Evolutionary conservation across 2,888 invertebrate genomes (phyloP).

Genomic region (Ferrisia virgata): DNA sequence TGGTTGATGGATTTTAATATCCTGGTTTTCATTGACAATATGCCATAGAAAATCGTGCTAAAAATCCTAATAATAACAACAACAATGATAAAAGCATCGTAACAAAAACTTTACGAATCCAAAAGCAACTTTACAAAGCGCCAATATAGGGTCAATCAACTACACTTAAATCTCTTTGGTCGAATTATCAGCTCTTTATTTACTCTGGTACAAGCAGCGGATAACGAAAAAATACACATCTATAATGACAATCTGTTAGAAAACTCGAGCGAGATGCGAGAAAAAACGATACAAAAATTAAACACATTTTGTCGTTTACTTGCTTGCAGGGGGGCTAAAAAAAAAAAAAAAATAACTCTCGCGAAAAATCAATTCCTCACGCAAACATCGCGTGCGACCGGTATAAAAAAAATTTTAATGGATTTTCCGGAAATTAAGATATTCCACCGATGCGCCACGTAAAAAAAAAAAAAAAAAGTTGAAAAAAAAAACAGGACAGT

Average conservation of each 20-base stretch:
- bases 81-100: no score
- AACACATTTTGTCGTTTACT: background rate
- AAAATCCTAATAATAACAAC: no score
- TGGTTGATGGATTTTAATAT: no score
- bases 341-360: background rate
- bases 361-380: slow-evolving; percentile 3
- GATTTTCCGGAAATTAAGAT: slow-evolving; percentile 17
- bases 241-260: background rate
- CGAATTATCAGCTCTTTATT: no score
- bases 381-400: background rate
- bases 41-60: no score
- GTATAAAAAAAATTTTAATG: slow-evolving; percentile 1
- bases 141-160: no score
- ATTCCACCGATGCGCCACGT: background rate
- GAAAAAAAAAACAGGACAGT: background rate
- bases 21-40: no score
- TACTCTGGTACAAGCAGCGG: no score
- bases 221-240: no score
- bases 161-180: no score
- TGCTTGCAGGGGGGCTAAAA: background rate
- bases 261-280: background rate
- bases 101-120: no score
- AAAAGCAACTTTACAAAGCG: no score
- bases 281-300: background rate
- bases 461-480: background rate